A percentile compares a stretch with the other conserved stretches of the same genome.
These are phyloP conservation scores for Catalaphyllia jardinei DNA, from an alignment of 64 coral and sea anemone species.

Conservation along the genomic window DNA sequence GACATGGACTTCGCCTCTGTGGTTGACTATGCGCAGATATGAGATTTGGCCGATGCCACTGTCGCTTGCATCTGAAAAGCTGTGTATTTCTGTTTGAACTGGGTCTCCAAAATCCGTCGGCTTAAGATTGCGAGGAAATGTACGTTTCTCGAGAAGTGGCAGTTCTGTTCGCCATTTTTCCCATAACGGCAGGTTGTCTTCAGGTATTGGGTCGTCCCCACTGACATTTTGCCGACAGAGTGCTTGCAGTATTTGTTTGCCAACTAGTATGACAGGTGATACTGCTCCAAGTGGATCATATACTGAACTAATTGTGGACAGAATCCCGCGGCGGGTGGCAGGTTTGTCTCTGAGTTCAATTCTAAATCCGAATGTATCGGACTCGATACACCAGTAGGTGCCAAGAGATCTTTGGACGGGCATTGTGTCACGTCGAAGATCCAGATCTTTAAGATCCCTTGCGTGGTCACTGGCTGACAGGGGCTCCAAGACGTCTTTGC, in stretches of 20 bases:
- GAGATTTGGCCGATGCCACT: constrained; percentile 62
- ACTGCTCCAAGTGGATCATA: constrained; percentile 35
- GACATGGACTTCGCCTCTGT: constrained; percentile 47
- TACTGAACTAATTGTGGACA: constrained; percentile 36
- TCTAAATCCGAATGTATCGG: constrained; percentile 44
- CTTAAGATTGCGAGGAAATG: constrained; percentile 28
- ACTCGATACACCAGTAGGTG: constrained; percentile 64
- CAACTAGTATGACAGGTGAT: constrained; percentile 21
- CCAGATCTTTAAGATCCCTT: constrained; percentile 52
- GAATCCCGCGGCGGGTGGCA: constrained; percentile 2
- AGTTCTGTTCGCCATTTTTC: constrained; percentile 59
- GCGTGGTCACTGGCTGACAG: not conserved
- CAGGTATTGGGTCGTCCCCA: constrained; percentile 47
- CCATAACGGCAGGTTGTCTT: constrained; percentile 20
- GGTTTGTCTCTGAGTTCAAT: constrained; percentile 61
- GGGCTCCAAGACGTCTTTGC: constrained; percentile 13
- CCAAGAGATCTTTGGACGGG: constrained; percentile 55
- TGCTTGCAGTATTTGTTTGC: constrained; percentile 47
- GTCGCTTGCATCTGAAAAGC: constrained; percentile 61
- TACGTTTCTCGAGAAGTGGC: constrained; percentile 29
- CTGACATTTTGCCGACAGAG: constrained; percentile 19
- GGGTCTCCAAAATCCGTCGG: constrained; percentile 32
- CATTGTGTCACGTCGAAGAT: constrained; percentile 30
- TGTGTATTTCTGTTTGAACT: constrained; percentile 27
- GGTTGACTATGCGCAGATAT: constrained; percentile 24